Evolutionary conservation across 2,113 vertebrate genomes (phyloP), one percentile per base, ranked within the genome.

Genomic region (Anhinga anhinga): DNA sequence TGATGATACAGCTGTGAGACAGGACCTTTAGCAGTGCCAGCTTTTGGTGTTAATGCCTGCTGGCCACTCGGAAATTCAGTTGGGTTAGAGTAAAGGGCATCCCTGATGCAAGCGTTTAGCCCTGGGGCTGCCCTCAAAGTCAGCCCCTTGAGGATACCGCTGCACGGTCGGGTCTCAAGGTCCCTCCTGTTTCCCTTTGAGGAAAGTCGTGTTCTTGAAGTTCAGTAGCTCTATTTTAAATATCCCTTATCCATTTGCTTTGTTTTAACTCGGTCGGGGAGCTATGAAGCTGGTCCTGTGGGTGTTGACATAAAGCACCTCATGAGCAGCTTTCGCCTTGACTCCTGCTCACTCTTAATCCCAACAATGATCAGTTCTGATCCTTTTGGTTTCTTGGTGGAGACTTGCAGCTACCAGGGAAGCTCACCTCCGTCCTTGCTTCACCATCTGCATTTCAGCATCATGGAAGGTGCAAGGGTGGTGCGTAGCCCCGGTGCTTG

Each of bases 401-500:
- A 81, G 55, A 29, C 34, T 13, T 70, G 30, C 34, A 74, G 56
- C 10, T 27, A 14, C 15, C 21, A 59, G 62, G 30, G 47, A 18
- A 66, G 16, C 18, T 10, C 44, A 29, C 26, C 15, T 42, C 14
- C 45, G 7, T 13, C 21, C 21, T 38, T 30, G 40, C 42, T 67
- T 32, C 90, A 16, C 10, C 63, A 22, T 15, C 52, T 44, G 16
- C 81, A 9, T 22, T 15, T 38, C 16, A 10, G 58, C 22, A 19
- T 17, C 9, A 3, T 2, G 4, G 17, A 8, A 12, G 29, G 18
- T 3, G 11, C 16, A 9, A 0, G 17, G 47, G 21, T n/a, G 25
- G 10, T 1, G 40, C 0, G 1, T 2, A 21, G 55, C 22, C 42
- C 69, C 0, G 0, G 32, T 21, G 34, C 59, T 52, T 2, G 8